These are phyloP conservation scores for Porites australiensis DNA, from an alignment of 64 coral and sea anemone species.

Conservation along the genomic window DNA sequence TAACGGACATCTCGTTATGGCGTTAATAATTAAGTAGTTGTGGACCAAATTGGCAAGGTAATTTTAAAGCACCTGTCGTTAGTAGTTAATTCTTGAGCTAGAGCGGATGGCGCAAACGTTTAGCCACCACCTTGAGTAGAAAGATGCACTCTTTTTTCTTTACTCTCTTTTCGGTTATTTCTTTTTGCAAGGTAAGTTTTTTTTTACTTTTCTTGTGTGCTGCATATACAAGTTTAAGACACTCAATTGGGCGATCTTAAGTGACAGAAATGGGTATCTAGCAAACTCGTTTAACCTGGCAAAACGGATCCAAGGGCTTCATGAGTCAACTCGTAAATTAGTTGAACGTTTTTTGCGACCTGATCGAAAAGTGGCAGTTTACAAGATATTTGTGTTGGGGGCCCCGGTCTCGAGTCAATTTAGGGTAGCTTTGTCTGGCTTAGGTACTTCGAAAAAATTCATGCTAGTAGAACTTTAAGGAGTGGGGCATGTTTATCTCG, in stretches of 20 bases:
- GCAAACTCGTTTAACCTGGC: neutral
- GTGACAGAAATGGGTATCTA: too few species aligned
- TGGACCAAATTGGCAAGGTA: constrained; percentile 29
- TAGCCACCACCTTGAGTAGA: neutral
- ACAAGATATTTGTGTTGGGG: too few species aligned
- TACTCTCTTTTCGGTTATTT: neutral
- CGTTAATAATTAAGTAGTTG: constrained; percentile 46
- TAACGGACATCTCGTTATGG: neutral
- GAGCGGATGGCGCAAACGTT: neutral
- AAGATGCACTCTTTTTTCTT: neutral
- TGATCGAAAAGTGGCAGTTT: too few species aligned
- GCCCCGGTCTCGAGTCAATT: too few species aligned
- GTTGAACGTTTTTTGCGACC: neutral
- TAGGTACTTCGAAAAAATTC: too few species aligned
- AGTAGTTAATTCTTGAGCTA: neutral
- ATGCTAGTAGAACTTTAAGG: too few species aligned
- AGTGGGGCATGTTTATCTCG: too few species aligned
- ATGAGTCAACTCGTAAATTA: neutral
- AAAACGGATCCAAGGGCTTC: neutral
- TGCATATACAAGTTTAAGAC: neutral
- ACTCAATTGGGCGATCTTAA: too few species aligned
- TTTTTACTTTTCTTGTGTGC: neutral
- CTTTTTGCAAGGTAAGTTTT: constrained; percentile 6
- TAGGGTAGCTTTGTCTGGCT: too few species aligned
- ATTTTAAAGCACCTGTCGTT: neutral